These are phyloP conservation scores for Belonocnema kinseyi DNA, from an alignment of 1,140 invertebrate species.

Conservation along the genomic window DNA sequence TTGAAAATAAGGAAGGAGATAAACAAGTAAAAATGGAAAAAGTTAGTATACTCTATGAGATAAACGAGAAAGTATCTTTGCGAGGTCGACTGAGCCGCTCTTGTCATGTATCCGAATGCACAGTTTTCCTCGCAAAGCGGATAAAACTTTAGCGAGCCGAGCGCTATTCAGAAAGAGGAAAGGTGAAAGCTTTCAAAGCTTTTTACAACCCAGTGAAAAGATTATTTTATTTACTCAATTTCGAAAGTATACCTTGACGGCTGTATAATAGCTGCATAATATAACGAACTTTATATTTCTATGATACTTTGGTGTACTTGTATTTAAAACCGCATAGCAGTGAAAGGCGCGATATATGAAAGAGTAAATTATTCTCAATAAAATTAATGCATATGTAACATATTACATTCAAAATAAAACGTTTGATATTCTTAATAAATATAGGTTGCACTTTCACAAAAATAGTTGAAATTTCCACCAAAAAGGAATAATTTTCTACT, in stretches of 20 bases:
- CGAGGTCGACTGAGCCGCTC: not conserved
- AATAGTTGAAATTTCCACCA: no score
- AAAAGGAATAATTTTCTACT: no score
- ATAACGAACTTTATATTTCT: no score
- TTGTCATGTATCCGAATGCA: slow-evolving; percentile 21
- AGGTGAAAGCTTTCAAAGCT: slow-evolving; percentile 25
- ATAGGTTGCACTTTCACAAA: no score
- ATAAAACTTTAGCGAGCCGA: slow-evolving; percentile 23
- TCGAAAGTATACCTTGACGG: not conserved
- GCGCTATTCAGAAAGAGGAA: slow-evolving; percentile 18
- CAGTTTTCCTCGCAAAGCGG: slow-evolving; percentile 19
- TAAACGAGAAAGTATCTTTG: not conserved
- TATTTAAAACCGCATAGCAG: no score
- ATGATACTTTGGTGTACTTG: no score
- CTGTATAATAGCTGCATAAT: not conserved
- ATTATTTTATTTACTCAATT: slow-evolving; percentile 20
- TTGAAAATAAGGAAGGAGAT: not conserved
- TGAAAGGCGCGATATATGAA: no score
- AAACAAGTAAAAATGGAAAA: not conserved
- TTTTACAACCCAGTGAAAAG: slow-evolving; percentile 19
- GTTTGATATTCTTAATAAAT: no score
- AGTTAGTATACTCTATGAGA: slow-evolving; percentile 2
- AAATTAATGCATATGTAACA: no score
- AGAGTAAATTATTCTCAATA: no score
- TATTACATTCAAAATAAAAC: no score